A percentile compares a stretch with the other conserved stretches of the same genome.
Conservation (phyloP, 2,888 invertebrate genomes). For the Sphecodes monilicornis region DNA sequence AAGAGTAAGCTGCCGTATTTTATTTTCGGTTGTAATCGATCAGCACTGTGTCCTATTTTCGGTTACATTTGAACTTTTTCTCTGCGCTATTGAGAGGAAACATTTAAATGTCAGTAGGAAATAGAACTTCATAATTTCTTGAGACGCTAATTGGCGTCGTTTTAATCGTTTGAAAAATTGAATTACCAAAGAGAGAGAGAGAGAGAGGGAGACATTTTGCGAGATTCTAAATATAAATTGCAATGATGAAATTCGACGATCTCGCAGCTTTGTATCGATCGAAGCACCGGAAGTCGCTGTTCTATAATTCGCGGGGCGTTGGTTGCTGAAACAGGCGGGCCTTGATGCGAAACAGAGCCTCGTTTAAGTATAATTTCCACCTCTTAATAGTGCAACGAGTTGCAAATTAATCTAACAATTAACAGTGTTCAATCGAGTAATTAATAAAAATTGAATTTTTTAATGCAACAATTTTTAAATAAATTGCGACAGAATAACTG, state of each 20-base stretch:
- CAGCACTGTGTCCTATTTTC: background rate
- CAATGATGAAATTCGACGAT: constrained; percentile 7
- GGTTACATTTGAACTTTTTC: constrained; percentile 3
- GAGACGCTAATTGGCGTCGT: background rate
- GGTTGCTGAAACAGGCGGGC: constrained; percentile 61
- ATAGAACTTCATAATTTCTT: background rate
- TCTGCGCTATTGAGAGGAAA: background rate
- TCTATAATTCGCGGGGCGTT: constrained; percentile 16
- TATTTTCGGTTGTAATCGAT: constrained; percentile 9
- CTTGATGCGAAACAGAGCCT: constrained; percentile 46
- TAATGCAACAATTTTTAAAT: background rate
- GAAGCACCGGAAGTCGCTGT: constrained; percentile 9
- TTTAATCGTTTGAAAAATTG: background rate
- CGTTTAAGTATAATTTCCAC: constrained; percentile 38
- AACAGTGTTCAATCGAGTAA: background rate
- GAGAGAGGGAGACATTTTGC: background rate
- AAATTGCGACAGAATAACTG: background rate
- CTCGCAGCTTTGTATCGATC: constrained; percentile 19
- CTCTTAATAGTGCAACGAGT: background rate
- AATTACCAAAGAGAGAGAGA: background rate
- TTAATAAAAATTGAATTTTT: background rate
- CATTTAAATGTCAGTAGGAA: background rate
- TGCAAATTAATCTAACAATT: background rate
- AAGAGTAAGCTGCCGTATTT: background rate
- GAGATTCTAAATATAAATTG: constrained; percentile 15